Evolutionary conservation across 2,113 vertebrate species (phyloP), one percentile per base, ranked within the genome.

Genomic region (Dasypus novemcinctus): DNA sequence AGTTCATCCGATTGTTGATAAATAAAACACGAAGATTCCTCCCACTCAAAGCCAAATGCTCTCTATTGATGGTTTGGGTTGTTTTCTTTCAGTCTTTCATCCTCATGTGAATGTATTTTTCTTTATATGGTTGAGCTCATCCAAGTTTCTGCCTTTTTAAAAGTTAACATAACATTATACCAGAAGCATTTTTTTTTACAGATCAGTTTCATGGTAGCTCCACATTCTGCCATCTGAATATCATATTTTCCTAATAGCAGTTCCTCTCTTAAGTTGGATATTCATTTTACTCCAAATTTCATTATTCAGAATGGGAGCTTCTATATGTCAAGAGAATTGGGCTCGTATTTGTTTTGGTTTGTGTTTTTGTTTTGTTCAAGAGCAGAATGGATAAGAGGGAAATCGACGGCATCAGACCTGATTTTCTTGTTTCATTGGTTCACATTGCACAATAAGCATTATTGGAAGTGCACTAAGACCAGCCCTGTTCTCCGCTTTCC

Each of bases 141-240:
- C 43, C 36, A n/a, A n/a, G 21, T 49, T 23, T 71, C 59, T 72
- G 27, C 31, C 11, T 29, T 83, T 69, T 75, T 57, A 5, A 20
- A 57, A 57, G 21, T 20, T 31, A 83, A 75, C 41, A 72, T 63
- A 2, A 38, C 59, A 8, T 87, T 57, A 46, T 2, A 7, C 41
- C 25, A 57, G 88, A 23, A 90, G 41, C 27, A 13, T 57, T 95
- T 80, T 95, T 80, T 90, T 78, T 31, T 64, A 79, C 79, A 64
- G 38, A 76, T 54, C 57, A 17, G 46, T 33, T 83, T 38, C 14
- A 66, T 3, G 25, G 27, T 18, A 31, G 52, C 18, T 71, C 27
- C 5, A 27, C 20, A 38, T 38, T 79, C 38, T 38, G 36, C 61
- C 78, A 27, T 20, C 29, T n/a, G 84, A 52, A 54, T 68, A n/a